Conservation (phyloP, 2,113 vertebrate genomes). For the Pampusana beccarii region DNA sequence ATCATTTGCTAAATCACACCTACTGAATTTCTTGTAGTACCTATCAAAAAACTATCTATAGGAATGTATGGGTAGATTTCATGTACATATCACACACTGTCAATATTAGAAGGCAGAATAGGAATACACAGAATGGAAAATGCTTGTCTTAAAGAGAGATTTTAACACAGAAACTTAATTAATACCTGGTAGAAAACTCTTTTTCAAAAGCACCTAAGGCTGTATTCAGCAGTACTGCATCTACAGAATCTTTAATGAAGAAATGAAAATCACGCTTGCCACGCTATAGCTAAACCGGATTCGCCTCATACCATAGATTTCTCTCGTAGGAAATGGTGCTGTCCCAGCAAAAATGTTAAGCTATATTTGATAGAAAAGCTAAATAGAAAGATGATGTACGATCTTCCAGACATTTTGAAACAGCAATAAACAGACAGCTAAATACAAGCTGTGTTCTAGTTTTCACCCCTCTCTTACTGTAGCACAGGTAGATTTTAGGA, state of each 20-base stretch:
- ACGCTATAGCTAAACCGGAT: background rate
- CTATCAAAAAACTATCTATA: background rate
- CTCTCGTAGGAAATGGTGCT: background rate
- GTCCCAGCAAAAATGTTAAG: background rate
- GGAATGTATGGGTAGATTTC: background rate
- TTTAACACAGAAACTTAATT: background rate
- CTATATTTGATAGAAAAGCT: background rate
- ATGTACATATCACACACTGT: fast-evolving
- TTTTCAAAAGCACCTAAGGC: background rate
- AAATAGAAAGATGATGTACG: background rate
- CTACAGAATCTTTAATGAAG: background rate
- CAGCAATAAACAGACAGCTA: fast-evolving
- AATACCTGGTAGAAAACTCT: background rate
- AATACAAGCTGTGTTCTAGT: background rate
- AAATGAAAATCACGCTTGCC: background rate
- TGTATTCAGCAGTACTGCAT: background rate
- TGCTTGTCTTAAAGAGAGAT: background rate
- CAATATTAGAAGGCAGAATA: background rate
- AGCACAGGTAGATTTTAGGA: background rate
- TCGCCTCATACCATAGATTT: background rate
- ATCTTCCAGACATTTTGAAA: background rate
- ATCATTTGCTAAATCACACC: background rate
- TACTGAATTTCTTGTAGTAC: background rate
- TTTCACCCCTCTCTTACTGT: background rate
- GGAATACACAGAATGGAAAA: background rate